A percentile compares a stretch with the other conserved stretches of the same genome.
Evolutionary conservation across 2,797 vertebrate genomes (phyloP).

Genomic region (Argyrosomus regius): DNA sequence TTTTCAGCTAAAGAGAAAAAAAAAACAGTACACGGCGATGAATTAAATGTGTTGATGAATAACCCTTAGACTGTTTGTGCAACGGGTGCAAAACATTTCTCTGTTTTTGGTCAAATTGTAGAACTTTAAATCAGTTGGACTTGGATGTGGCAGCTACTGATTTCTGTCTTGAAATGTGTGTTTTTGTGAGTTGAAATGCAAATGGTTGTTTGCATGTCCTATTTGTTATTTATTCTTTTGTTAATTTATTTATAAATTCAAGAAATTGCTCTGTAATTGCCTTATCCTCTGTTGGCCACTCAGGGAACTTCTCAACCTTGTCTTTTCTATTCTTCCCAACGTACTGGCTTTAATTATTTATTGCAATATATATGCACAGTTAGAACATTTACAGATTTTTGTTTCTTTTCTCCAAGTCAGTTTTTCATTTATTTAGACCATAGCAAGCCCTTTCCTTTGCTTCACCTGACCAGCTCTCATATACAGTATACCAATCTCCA

Average conservation of each 20-base stretch:
- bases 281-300: not conserved
- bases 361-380: not conserved
- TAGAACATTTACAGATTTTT: not conserved
- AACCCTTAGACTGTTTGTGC: constrained; percentile 49
- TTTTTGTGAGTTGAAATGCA: constrained; percentile 14
- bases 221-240: constrained; percentile 1
- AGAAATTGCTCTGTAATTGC: constrained; percentile 5
- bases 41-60: constrained; percentile 71
- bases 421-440: constrained; percentile 52
- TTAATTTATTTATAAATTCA: not conserved
- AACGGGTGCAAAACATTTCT: constrained; percentile 56
- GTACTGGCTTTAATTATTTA: constrained; percentile 26
- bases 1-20: constrained; percentile 5
- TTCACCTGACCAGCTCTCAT: constrained; percentile 46
- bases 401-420: not conserved
- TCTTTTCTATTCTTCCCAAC: constrained; percentile 10
- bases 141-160: not conserved
- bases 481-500: constrained; percentile 44
- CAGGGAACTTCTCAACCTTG: not conserved
- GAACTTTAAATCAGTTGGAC: constrained; percentile 26
- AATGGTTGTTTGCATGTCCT: not conserved
- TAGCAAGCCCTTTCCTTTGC: constrained; percentile 20
- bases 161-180: not conserved
- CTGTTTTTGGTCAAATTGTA: constrained; percentile 28
- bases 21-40: constrained; percentile 16